Base-by-base conservation (phyloP, 37 sponge, comb jelly and placozoan genomes). In the Ianthella basta region DNA sequence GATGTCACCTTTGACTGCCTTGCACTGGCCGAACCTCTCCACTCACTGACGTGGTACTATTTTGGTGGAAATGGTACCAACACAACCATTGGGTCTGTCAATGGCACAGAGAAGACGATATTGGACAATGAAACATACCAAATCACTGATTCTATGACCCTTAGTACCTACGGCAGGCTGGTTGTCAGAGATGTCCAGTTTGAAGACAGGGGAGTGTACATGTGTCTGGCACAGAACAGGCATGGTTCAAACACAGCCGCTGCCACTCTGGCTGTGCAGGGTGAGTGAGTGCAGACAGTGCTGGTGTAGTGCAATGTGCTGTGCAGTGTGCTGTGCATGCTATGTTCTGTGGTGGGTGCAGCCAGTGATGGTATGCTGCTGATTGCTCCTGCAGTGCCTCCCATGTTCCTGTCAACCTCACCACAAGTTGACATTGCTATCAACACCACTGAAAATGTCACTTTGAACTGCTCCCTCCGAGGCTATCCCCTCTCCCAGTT, bases 201-300 rank as follows among this genome's bases (percentile, higher is more conserved):
- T 83, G 65, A 72, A n/a, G 89, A 92, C 56, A 63, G 92, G 37
- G 92, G 92, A 53, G 64, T 39, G n/a, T 92, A 92, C 75, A 83
- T 32, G 16, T 92, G 92, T 59, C 75, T 54, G 0, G 86, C 88
- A 20, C 29, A n/a, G n/a, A 92, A 92, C 61, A 35, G 14, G 0
- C 20, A 85, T 86, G 86, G 80, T 6, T 54, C 18, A 40, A 61
- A 57, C 15, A 21, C 60, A 19, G 67, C 86, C 0, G 12, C 32
- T 38, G 90, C 90, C 18, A 77, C 53, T 40, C 84, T 92, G 20
- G 79, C 84, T 35, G 87, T 92, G 20, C 93, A 92, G n/a, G 93
- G 93, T 92, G 32, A 59, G 93, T 78, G 21, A 21, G 29, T 73
- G 21, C 25, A 41, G 15, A 10, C 50, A 44, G 50, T 44, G 50